These are phyloP conservation scores for Oxytorus armatus DNA, from an alignment of 2,888 invertebrate genomes.

Conservation along the genomic window DNA sequence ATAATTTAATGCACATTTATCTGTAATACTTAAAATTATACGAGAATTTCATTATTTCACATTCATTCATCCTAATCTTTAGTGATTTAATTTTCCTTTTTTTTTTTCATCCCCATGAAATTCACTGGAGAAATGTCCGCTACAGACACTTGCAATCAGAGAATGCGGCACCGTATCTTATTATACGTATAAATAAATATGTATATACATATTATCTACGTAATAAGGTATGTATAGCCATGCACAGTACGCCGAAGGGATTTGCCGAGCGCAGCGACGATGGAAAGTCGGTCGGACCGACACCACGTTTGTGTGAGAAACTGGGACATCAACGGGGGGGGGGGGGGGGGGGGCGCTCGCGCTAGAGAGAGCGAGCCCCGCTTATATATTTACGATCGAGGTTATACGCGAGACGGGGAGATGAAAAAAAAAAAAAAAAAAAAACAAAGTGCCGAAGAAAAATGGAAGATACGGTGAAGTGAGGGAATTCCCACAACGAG, in stretches of 20 bases:
- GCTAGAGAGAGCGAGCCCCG: conserved; percentile 41
- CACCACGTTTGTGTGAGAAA: conserved; percentile 59
- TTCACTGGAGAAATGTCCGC: conserved; percentile 10
- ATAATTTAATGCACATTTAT: too few relatives aligned
- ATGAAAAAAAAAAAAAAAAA: neutral
- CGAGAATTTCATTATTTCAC: neutral
- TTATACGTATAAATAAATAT: conserved; percentile 9
- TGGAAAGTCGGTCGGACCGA: conserved; percentile 62
- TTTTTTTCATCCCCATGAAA: conserved; percentile 7
- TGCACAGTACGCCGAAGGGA: conserved; percentile 49
- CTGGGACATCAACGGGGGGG: conserved; percentile 55
- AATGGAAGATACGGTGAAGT: conserved; percentile 47
- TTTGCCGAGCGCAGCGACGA: conserved; percentile 50
- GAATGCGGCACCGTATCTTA: conserved; percentile 24
- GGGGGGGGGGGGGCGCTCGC: too few relatives aligned
- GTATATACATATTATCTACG: conserved; percentile 7
- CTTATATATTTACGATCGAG: conserved; percentile 66
- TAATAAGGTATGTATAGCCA: conserved; percentile 4
- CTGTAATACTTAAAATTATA: neutral
- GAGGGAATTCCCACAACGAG: conserved; percentile 55
- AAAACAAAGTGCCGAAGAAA: neutral
- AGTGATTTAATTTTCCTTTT: neutral
- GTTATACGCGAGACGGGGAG: conserved; percentile 47
- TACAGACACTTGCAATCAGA: conserved; percentile 23
- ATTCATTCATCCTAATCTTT: neutral